A percentile compares a stretch with the other conserved stretches of the same genome.
Conservation (phyloP, 2,888 invertebrate species). For the Colostygia pectinataria region DNA sequence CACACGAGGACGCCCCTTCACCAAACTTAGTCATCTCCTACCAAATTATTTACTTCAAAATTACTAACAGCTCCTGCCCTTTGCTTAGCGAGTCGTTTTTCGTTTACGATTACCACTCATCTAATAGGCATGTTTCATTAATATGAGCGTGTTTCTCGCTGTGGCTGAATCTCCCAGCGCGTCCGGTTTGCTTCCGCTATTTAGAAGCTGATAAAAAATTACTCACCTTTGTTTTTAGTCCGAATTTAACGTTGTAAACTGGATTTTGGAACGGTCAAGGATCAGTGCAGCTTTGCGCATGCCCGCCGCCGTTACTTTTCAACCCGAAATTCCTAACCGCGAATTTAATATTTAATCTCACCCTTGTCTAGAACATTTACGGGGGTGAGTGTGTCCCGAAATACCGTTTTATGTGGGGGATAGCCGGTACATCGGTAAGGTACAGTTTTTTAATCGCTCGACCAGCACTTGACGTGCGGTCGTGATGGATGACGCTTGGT, state of each 20-base stretch:
- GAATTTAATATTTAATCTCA: constrained; percentile 82
- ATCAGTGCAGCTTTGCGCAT: constrained; percentile 60
- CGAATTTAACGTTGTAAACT: constrained; percentile 65
- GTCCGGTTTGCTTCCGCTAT: constrained; percentile 45
- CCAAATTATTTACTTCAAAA: constrained; percentile 53
- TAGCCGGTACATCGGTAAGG: constrained; percentile 60
- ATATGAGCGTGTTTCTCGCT: constrained; percentile 42
- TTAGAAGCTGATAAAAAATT: constrained; percentile 63
- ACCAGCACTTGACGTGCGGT: constrained; percentile 73
- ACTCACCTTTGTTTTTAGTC: constrained; percentile 66
- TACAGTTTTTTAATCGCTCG: constrained; percentile 76
- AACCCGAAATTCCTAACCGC: constrained; percentile 78
- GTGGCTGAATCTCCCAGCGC: constrained; percentile 35
- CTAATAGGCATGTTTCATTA: constrained; percentile 45
- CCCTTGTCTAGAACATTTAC: constrained; percentile 82
- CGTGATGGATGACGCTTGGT: constrained; percentile 74
- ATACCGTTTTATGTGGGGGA: constrained; percentile 58
- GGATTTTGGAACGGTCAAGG: constrained; percentile 60
- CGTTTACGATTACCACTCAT: constrained; percentile 2
- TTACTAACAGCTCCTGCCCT: constrained; percentile 24
- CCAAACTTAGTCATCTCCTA: constrained; percentile 59
- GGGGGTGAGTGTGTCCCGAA: constrained; percentile 64
- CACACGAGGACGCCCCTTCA: constrained; percentile 64
- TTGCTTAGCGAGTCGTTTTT: constrained; percentile 7
- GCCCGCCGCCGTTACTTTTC: constrained; percentile 69